phyloP scores from a whole-genome alignment of 1,140 invertebrate species.

The Vanessa tameamea region DNA sequence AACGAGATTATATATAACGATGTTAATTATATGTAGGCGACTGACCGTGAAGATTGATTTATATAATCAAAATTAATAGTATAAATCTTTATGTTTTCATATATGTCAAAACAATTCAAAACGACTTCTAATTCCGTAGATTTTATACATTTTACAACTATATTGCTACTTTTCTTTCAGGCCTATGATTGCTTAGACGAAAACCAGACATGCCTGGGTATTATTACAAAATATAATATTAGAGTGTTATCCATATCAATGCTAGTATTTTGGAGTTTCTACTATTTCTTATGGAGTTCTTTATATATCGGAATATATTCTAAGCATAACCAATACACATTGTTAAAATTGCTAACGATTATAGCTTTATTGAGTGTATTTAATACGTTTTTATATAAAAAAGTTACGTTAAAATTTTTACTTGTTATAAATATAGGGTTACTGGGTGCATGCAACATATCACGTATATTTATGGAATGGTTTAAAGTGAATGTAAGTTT shows the following conservation, averaged over 20 bases:
- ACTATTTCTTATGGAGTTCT: conserved; percentile 57
- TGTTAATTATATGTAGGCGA: not conserved
- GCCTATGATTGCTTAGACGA: conserved; percentile 65
- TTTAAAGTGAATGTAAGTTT: conserved; percentile 46
- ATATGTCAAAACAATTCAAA: no score
- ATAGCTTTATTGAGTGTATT: conserved; percentile 45
- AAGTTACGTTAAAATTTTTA: conserved; percentile 51
- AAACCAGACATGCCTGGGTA: conserved; percentile 54
- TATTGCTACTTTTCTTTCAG: conserved; percentile 48
- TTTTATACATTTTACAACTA: not conserved
- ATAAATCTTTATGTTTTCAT: no score
- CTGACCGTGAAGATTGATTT: no score
- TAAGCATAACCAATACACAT: conserved; percentile 31
- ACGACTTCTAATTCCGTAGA: no score
- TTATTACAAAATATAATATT: conserved; percentile 58
- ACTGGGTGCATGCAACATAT: conserved; percentile 45
- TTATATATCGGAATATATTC: conserved; percentile 57
- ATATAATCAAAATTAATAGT: no score
- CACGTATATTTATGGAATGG: conserved; percentile 36
- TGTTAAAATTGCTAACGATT: conserved; percentile 50
- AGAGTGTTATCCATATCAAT: conserved; percentile 45
- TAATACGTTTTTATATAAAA: conserved; percentile 47
- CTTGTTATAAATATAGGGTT: conserved; percentile 54
- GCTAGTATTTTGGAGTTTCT: conserved; percentile 56
- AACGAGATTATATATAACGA: not conserved